These are phyloP conservation scores for Phenganax subtilis DNA, from an alignment of 92 coral and sea anemone species.

Conservation along the genomic window DNA sequence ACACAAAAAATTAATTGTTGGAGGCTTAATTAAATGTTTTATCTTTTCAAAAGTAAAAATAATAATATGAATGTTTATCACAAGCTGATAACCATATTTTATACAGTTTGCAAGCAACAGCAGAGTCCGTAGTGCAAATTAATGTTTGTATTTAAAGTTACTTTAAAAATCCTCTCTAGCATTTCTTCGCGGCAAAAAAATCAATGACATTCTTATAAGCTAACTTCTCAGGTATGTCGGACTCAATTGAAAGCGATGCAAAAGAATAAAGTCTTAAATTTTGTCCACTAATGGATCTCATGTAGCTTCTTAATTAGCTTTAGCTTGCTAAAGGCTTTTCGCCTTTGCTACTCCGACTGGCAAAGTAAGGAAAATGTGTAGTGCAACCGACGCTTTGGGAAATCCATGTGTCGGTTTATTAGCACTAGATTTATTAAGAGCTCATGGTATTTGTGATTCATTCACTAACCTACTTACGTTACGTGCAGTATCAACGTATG, in stretches of 20 bases:
- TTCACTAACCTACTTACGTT: no score
- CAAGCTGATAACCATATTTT: not conserved
- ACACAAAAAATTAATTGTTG: no score
- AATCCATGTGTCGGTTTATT: not conserved
- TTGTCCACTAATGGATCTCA: conserved; percentile 4
- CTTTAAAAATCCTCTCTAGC: conserved; percentile 11
- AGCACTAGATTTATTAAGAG: no score
- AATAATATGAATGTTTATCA: not conserved
- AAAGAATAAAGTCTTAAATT: conserved; percentile 4
- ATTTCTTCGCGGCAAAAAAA: conserved; percentile 11
- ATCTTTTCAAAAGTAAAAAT: no score
- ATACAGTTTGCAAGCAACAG: not conserved
- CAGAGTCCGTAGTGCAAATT: not conserved
- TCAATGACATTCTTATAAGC: not conserved
- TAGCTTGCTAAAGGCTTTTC: conserved; percentile 22
- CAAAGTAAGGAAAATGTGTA: not conserved
- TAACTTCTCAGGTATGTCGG: not conserved
- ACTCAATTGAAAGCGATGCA: conserved; percentile 14
- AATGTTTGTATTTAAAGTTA: not conserved
- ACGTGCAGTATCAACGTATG: no score
- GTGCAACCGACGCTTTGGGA: not conserved
- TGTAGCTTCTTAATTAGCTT: not conserved
- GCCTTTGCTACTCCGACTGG: conserved; percentile 14
- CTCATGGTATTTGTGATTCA: no score
- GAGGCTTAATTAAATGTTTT: no score